These are phyloP conservation scores for Thecocarcelia acutangulata DNA, from an alignment of 2,888 invertebrate species.

Conservation along the genomic window DNA sequence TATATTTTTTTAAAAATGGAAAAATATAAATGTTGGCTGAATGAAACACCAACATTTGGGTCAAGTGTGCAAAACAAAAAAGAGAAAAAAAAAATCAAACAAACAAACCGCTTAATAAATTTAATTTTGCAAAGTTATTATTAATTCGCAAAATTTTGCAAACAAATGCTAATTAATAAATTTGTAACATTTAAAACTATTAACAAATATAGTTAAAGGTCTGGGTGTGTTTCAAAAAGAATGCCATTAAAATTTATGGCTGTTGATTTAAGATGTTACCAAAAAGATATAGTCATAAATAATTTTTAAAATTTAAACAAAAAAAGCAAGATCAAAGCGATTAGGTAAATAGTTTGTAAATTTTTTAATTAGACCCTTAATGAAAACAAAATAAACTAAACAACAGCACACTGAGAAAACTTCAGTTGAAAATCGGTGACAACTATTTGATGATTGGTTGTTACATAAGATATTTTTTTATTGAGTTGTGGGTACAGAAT, in stretches of 20 bases:
- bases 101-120: constrained; percentile 20
- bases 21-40: constrained; percentile 3
- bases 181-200: constrained; percentile 24
- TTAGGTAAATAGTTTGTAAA: too few species aligned
- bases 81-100: too few species aligned
- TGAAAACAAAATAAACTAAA: background rate
- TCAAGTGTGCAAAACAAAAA: constrained; percentile 53
- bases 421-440: too few species aligned
- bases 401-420: background rate
- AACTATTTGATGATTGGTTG: too few species aligned
- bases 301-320: constrained; percentile 3
- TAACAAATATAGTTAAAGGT: background rate
- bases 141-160: constrained; percentile 29
- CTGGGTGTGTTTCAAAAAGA: constrained; percentile 9
- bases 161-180: constrained; percentile 43
- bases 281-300: background rate
- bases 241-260: background rate
- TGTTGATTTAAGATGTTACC: constrained; percentile 15
- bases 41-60: constrained; percentile 45
- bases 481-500: too few species aligned
- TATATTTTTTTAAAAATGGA: background rate
- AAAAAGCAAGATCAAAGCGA: background rate
- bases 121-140: background rate
- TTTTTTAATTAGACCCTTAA: too few species aligned
- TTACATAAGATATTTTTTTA: too few species aligned